Evolutionary conservation across 2,113 vertebrate species (phyloP).

Genomic region (Rhinolophus sinicus): DNA sequence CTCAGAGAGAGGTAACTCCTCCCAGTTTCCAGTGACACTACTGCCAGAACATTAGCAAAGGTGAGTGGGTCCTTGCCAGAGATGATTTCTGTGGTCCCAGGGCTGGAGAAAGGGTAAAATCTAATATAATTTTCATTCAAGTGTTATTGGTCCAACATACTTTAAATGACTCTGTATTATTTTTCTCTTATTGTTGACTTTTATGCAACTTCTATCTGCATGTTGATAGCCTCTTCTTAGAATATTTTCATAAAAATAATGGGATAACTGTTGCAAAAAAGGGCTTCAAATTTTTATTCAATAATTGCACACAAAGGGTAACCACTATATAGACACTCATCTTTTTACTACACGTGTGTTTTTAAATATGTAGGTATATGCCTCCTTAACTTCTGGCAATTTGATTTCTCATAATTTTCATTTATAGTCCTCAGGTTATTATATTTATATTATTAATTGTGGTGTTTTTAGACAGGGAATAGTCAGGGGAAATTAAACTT

Average conservation of each 20-base stretch:
- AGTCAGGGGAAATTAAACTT: background rate
- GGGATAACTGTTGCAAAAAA: background rate
- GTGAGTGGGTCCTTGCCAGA: background rate
- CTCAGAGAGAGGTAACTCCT: background rate
- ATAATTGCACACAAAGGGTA: background rate
- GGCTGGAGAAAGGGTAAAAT: background rate
- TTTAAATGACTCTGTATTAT: background rate
- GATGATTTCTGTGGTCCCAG: background rate
- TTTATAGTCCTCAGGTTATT: background rate
- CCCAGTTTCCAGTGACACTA: background rate
- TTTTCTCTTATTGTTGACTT: background rate
- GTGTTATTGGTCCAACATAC: background rate
- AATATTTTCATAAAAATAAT: background rate
- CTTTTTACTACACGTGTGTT: background rate
- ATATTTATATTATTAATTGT: conserved; percentile 7
- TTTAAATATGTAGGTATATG: background rate
- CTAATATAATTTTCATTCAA: conserved; percentile 27
- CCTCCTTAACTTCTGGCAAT: background rate
- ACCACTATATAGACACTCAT: background rate
- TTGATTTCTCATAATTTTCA: conserved; percentile 32
- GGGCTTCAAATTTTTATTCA: background rate
- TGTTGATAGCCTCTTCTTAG: background rate
- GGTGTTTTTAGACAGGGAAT: background rate
- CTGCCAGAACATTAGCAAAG: background rate
- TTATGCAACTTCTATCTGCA: background rate